These are phyloP conservation scores for Syrrhaptes paradoxus DNA, from an alignment of 2,113 vertebrate genomes.

Conservation along the genomic window DNA sequence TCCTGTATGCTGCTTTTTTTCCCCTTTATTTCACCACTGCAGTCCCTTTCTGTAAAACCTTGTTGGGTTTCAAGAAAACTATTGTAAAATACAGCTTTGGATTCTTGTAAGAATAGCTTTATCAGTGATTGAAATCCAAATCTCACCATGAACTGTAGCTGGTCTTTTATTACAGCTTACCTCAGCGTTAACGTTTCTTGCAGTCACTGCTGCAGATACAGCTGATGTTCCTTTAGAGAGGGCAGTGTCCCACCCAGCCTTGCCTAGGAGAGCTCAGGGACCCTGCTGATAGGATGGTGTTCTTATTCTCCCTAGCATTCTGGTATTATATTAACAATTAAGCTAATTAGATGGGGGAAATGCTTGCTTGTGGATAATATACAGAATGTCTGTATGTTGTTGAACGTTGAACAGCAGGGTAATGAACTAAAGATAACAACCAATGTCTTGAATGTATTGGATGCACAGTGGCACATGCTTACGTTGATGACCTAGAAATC, in stretches of 20 bases:
- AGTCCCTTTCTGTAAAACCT: neutral
- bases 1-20: neutral
- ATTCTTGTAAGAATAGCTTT: neutral
- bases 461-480: neutral
- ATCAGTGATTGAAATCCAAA: neutral
- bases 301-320: neutral
- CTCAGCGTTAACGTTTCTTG: neutral
- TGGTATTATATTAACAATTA: neutral
- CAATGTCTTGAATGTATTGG: neutral
- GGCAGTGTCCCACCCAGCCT: neutral
- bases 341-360: neutral
- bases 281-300: neutral
- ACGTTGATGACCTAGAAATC: neutral
- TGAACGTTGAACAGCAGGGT: neutral
- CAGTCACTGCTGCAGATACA: neutral
- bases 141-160: neutral
- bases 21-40: neutral
- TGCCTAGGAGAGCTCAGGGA: neutral
- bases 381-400: neutral
- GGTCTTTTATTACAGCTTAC: neutral
- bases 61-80: neutral
- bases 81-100: neutral
- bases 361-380: neutral
- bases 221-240: neutral
- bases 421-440: fast-evolving